These are phyloP conservation scores for Sebastes iracundus DNA, from an alignment of 2,797 vertebrate genomes.

Conservation along the genomic window DNA sequence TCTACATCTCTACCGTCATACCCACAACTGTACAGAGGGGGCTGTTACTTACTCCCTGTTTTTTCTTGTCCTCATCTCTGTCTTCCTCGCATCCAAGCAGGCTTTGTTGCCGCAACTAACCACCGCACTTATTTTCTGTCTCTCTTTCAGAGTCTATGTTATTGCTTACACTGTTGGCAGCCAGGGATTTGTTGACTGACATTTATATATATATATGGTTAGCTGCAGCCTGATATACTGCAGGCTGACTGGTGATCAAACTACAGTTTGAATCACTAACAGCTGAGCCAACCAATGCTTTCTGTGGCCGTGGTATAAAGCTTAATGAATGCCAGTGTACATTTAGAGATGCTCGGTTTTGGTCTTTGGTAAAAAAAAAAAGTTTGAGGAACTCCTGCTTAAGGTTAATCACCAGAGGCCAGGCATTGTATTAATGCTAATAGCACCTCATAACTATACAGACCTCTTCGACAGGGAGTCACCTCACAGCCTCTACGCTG, in stretches of 20 bases:
- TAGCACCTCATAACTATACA: constrained; percentile 1
- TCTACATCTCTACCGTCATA: neutral
- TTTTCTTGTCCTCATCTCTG: neutral
- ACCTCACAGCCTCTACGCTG: constrained; percentile 1
- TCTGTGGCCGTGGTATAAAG: neutral
- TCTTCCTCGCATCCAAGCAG: neutral
- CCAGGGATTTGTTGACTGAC: constrained; percentile 16
- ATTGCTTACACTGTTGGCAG: constrained; percentile 28
- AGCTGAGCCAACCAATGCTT: neutral
- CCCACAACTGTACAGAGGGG: neutral
- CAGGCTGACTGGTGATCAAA: neutral
- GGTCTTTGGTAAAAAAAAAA: neutral
- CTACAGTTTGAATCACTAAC: neutral
- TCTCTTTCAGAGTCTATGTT: neutral
- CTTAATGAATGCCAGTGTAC: neutral
- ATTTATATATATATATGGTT: neutral
- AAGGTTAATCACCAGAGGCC: constrained; percentile 6
- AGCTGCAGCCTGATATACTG: neutral
- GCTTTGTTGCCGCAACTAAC: neutral
- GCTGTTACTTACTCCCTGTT: neutral
- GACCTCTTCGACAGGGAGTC: constrained; percentile 7
- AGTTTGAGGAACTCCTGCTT: neutral
- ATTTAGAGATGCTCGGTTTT: neutral
- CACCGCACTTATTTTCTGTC: neutral
- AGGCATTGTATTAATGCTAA: constrained; percentile 6